Percentiles rank a stretch among this genome's conserved stretches.
Evolutionary conservation across 2,888 invertebrate species (phyloP).

Genomic region (Cotesia congregata): DNA sequence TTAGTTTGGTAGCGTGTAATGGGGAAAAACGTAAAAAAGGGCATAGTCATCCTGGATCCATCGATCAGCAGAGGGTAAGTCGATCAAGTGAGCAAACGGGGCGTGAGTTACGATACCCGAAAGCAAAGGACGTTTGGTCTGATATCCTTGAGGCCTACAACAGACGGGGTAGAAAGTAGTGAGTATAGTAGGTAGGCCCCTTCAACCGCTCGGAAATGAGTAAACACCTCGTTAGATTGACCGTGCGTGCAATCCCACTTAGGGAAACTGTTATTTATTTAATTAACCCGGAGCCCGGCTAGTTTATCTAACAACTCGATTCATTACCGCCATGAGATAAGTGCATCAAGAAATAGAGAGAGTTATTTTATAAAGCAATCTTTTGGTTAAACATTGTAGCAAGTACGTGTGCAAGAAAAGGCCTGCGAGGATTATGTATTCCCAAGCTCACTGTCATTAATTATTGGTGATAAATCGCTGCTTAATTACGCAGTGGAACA

Average conservation of each 20-base stretch:
- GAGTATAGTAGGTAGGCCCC: constrained; percentile 2
- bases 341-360: not conserved
- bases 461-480: too few relatives aligned
- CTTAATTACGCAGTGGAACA: too few relatives aligned
- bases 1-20: not conserved
- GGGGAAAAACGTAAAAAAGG: not conserved
- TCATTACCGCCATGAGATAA: not conserved
- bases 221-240: constrained; percentile 10
- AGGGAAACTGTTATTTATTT: constrained; percentile 4
- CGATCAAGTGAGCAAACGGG: constrained; percentile 8
- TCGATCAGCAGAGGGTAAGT: not conserved
- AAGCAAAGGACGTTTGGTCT: not conserved
- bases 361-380: not conserved
- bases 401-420: too few relatives aligned
- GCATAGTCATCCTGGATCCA: not conserved
- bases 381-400: too few relatives aligned
- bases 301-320: not conserved
- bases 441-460: too few relatives aligned
- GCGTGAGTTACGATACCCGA: constrained; percentile 1
- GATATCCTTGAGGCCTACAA: not conserved
- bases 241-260: constrained; percentile 10
- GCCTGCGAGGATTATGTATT: too few relatives aligned
- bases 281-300: not conserved
- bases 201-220: constrained; percentile 4
- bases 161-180: not conserved